phyloP scores from a whole-genome alignment of 2,113 vertebrate species.

The Phylloscopus trochilus region DNA sequence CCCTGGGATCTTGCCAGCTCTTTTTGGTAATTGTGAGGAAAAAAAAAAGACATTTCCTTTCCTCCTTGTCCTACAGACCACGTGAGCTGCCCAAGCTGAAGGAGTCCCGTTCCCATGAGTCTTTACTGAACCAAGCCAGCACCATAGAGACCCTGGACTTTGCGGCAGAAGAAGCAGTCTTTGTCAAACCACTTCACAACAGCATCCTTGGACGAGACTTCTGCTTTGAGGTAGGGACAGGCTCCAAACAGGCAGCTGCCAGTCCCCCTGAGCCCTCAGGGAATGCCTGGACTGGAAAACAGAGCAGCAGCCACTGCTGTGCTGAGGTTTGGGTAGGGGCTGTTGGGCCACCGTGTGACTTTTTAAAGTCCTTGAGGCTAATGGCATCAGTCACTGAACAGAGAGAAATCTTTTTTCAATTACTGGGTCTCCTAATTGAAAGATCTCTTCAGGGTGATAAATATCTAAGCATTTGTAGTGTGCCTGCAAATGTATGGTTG shows the following conservation, averaged over 20 bases:
- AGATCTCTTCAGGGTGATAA: background rate
- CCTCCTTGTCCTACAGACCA: constrained; percentile 69
- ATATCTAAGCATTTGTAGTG: background rate
- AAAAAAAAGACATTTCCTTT: background rate
- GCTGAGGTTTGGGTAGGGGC: background rate
- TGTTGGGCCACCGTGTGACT: background rate
- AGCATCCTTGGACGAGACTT: constrained; percentile 96
- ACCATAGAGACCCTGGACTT: constrained; percentile 90
- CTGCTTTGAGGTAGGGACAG: constrained; percentile 89
- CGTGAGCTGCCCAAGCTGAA: constrained; percentile 88
- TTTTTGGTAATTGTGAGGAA: background rate
- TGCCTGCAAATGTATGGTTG: background rate
- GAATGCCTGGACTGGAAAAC: background rate
- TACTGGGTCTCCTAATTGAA: background rate
- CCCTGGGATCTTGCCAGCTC: background rate
- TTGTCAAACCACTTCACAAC: constrained; percentile 91
- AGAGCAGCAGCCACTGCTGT: background rate
- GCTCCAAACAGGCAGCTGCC: background rate
- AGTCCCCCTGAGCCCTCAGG: background rate
- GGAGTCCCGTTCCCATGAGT: constrained; percentile 91
- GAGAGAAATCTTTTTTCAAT: background rate
- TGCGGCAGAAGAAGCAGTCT: constrained; percentile 84
- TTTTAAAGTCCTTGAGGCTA: background rate
- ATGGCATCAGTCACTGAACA: background rate
- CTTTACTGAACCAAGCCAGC: constrained; percentile 87